Evolutionary conservation across 2,113 vertebrate species (phyloP).

Genomic region (Notechis scutatus): DNA sequence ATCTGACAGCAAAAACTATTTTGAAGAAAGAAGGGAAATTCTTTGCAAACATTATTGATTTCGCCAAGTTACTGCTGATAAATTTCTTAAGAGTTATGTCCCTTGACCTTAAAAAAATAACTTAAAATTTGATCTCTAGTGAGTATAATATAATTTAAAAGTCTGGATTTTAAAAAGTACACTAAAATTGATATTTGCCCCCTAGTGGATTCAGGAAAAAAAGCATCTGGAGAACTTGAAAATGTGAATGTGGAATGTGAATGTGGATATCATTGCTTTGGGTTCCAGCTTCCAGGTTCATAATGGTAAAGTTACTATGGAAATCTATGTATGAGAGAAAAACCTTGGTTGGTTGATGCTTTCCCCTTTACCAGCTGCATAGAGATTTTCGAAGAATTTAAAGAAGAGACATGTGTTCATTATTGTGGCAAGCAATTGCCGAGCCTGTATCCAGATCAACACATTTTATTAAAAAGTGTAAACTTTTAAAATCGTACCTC

Average conservation of each 20-base stretch:
- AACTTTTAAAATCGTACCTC: background rate
- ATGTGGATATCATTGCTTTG: background rate
- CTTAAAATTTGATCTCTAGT: background rate
- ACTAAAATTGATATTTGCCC: slow-evolving; percentile 10
- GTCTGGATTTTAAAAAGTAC: background rate
- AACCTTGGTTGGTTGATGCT: background rate
- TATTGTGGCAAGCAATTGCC: background rate
- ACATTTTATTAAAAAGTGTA: background rate
- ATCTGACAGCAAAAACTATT: background rate
- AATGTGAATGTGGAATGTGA: background rate
- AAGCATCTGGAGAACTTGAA: background rate
- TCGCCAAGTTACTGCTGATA: background rate
- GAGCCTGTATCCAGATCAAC: background rate
- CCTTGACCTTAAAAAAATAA: background rate
- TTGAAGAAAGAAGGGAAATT: background rate
- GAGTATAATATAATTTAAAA: background rate
- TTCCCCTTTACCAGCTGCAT: background rate
- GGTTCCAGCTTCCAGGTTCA: background rate
- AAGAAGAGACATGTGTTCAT: background rate
- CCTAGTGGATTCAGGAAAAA: slow-evolving; percentile 40
- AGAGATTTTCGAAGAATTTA: background rate
- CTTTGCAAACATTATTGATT: background rate
- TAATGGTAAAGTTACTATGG: background rate
- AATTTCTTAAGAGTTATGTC: background rate
- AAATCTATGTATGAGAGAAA: background rate